These are phyloP conservation scores for Heteromurus nitidus DNA, from an alignment of 2,888 invertebrate genomes.

Conservation along the genomic window DNA sequence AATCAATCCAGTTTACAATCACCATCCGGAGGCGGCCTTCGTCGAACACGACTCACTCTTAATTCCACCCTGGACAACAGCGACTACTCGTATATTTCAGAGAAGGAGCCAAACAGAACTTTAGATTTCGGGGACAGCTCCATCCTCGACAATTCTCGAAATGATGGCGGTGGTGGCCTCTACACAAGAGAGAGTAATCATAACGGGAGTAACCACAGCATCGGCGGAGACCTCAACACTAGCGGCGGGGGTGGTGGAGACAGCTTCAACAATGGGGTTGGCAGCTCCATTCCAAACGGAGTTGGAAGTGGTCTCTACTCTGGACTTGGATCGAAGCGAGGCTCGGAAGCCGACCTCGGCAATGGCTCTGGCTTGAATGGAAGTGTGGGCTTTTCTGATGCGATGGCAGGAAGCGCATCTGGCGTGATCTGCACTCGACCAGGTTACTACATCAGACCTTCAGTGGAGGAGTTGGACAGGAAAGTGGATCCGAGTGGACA, in stretches of 20 bases:
- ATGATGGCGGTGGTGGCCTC: neutral
- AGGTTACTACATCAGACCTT: slow-evolving; percentile 95
- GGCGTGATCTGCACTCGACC: slow-evolving; percentile 85
- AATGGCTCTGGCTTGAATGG: neutral
- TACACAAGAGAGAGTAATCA: neutral
- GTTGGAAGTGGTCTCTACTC: neutral
- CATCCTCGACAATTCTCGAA: neutral
- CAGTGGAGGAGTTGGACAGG: slow-evolving; percentile 85
- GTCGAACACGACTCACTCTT: slow-evolving; percentile 27
- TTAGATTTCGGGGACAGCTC: slow-evolving; percentile 33
- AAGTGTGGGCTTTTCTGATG: neutral
- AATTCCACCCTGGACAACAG: slow-evolving; percentile 20
- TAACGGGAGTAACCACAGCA: neutral
- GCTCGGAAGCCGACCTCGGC: slow-evolving; percentile 22
- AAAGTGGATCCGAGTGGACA: slow-evolving; percentile 84
- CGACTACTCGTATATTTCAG: slow-evolving; percentile 6
- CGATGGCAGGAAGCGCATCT: neutral
- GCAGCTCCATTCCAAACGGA: neutral
- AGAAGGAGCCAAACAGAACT: slow-evolving; percentile 19
- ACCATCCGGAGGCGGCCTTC: neutral
- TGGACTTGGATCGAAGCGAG: slow-evolving; percentile 18
- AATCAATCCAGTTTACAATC: neutral
- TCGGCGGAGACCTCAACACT: slow-evolving; percentile 7
- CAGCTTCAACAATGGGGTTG: neutral
- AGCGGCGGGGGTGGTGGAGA: slow-evolving; percentile 32